These are phyloP conservation scores for Heliconius nattereri DNA, from an alignment of 1,140 invertebrate genomes.

Conservation along the genomic window DNA sequence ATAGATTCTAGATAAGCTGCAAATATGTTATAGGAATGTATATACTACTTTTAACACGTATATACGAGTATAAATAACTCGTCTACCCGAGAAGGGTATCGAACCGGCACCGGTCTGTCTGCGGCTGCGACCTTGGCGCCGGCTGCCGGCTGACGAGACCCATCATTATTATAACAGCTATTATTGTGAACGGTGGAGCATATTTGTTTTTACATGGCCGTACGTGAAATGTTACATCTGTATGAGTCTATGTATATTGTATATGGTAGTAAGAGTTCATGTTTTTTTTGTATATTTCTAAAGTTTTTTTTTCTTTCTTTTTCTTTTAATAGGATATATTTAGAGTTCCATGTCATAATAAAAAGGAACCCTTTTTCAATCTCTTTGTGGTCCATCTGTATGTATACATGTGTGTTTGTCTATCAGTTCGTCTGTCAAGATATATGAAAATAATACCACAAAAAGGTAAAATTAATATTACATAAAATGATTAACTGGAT, in stretches of 20 bases:
- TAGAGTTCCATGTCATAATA: too few relatives aligned
- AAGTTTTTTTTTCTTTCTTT: too few relatives aligned
- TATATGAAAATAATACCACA: too few relatives aligned
- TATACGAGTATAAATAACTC: neutral
- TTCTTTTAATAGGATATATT: too few relatives aligned
- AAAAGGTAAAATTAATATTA: too few relatives aligned
- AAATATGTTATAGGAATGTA: neutral
- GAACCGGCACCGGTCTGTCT: conserved; percentile 52
- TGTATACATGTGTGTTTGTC: too few relatives aligned
- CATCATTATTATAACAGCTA: conserved; percentile 17
- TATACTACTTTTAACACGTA: neutral
- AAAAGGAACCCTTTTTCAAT: too few relatives aligned
- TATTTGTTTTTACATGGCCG: neutral
- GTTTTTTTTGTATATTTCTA: neutral
- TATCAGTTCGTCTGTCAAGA: too few relatives aligned
- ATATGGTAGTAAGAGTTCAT: neutral
- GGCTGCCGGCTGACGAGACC: conserved; percentile 22
- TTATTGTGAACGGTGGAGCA: conserved; percentile 13
- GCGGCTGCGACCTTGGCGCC: conserved; percentile 44
- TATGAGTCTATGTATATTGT: neutral
- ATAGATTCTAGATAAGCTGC: neutral
- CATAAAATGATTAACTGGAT: too few relatives aligned
- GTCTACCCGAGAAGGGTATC: conserved; percentile 20
- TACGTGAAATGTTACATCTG: conserved; percentile 8
- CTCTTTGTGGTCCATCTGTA: too few relatives aligned